Conservation (phyloP, 2,888 invertebrate genomes). For the Chrysina gloriosa region DNA sequence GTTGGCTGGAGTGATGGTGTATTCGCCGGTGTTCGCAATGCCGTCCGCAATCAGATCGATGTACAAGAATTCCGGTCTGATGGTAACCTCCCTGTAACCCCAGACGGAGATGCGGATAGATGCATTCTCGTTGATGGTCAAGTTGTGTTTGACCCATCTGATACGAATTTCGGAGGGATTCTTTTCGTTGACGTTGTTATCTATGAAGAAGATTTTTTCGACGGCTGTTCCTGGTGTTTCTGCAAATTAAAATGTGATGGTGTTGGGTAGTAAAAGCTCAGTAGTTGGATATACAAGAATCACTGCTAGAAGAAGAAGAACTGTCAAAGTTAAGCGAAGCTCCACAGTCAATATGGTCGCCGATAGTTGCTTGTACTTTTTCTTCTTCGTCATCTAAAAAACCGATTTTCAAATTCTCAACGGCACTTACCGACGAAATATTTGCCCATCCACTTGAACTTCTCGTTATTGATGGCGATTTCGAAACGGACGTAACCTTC, state of each 20-base stretch:
- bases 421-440: constrained; percentile 90
- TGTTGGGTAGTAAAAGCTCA: no score
- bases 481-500: constrained; percentile 91
- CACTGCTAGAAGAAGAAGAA: no score
- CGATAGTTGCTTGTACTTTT: no score
- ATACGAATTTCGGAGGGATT: constrained; percentile 81
- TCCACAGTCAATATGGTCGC: no score
- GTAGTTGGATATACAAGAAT: no score
- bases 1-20: constrained; percentile 78
- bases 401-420: no score
- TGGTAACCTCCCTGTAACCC: constrained; percentile 90
- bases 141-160: constrained; percentile 86
- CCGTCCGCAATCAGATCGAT: constrained; percentile 80
- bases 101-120: constrained; percentile 85
- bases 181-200: constrained; percentile 77
- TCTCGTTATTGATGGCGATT: constrained; percentile 84
- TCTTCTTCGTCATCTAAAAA: no score
- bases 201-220: constrained; percentile 86
- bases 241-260: no score
- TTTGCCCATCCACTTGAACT: constrained; percentile 90
- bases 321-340: no score
- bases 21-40: constrained; percentile 69
- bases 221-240: constrained; percentile 91
- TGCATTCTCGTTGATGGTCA: constrained; percentile 83
- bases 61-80: constrained; percentile 82